A percentile compares a stretch with the other conserved stretches of the same genome.
Conservation (phyloP, 37 sponge, comb jelly and placozoan species). For the Lycopodina hypogea region DNA sequence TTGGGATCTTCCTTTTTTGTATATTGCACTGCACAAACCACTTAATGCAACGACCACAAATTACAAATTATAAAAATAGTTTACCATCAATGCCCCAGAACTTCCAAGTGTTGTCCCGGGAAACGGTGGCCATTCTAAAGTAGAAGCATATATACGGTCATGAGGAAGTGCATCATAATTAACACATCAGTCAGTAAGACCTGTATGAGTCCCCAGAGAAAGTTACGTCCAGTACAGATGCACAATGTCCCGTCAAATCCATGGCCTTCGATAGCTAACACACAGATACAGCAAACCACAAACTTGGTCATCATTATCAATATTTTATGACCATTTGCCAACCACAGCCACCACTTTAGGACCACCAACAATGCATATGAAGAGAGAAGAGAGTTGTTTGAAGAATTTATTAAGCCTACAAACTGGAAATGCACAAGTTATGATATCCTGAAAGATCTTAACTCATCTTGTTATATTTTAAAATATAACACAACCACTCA, state of each 20-base stretch:
- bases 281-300: not conserved
- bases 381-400: not conserved
- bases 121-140: slow-evolving; percentile 74
- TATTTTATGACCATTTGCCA: too few relatives aligned
- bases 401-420: not conserved
- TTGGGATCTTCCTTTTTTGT: slow-evolving; percentile 59
- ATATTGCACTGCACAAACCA: slow-evolving; percentile 53
- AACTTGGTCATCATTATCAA: not conserved
- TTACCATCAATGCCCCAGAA: slow-evolving; percentile 87
- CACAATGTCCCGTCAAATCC: slow-evolving; percentile 83
- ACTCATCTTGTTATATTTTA: too few relatives aligned
- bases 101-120: slow-evolving; percentile 84
- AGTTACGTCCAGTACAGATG: slow-evolving; percentile 56
- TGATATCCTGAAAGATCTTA: too few relatives aligned
- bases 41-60: not conserved
- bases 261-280: slow-evolving; percentile 65
- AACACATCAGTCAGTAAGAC: slow-evolving; percentile 6
- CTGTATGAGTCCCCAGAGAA: slow-evolving; percentile 70
- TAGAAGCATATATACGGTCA: not conserved
- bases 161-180: not conserved
- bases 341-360: too few relatives aligned
- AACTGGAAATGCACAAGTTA: too few relatives aligned
- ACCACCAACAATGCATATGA: too few relatives aligned
- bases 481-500: too few relatives aligned
- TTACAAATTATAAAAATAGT: not conserved